These are phyloP conservation scores for Gymnarchus niloticus DNA, from an alignment of 2,113 vertebrate genomes.

Conservation along the genomic window DNA sequence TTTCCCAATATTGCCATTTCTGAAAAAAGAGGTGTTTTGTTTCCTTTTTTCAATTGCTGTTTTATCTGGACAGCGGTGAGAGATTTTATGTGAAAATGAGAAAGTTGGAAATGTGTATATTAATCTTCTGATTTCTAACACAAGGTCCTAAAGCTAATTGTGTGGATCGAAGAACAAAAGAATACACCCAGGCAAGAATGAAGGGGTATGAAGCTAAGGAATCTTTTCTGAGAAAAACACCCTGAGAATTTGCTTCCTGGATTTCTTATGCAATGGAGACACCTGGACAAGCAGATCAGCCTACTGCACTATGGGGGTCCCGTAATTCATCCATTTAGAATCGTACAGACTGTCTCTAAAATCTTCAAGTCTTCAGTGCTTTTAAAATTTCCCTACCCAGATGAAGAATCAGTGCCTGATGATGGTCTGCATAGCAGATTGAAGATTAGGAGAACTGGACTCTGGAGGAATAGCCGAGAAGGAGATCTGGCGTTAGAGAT, in stretches of 20 bases:
- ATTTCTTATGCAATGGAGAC: not conserved
- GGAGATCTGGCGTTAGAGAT: not conserved
- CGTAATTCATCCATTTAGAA: slow-evolving; percentile 22
- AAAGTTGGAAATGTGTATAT: slow-evolving; percentile 36
- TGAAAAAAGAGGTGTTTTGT: slow-evolving; percentile 30
- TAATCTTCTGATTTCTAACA: slow-evolving; percentile 36
- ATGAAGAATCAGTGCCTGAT: too few relatives aligned
- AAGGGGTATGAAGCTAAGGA: slow-evolving; percentile 39
- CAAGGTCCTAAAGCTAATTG: slow-evolving; percentile 42
- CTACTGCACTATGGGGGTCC: not conserved
- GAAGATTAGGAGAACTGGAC: too few relatives aligned
- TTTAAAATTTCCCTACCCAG: too few relatives aligned
- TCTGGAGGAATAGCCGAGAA: not conserved
- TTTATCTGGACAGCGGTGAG: slow-evolving; percentile 19
- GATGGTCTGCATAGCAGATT: too few relatives aligned
- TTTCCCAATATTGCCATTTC: slow-evolving; percentile 31
- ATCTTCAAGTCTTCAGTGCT: too few relatives aligned
- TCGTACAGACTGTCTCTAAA: too few relatives aligned
- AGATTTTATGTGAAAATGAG: slow-evolving; percentile 16
- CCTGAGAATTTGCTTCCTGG: not conserved
- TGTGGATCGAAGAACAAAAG: slow-evolving; percentile 39
- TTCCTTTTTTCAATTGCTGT: slow-evolving; percentile 38
- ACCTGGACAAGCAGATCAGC: slow-evolving; percentile 27
- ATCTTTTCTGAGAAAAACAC: slow-evolving; percentile 25
- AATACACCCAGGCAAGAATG: slow-evolving; percentile 38